Conservation (phyloP, 2,113 vertebrate species). For the Conger conger region DNA sequence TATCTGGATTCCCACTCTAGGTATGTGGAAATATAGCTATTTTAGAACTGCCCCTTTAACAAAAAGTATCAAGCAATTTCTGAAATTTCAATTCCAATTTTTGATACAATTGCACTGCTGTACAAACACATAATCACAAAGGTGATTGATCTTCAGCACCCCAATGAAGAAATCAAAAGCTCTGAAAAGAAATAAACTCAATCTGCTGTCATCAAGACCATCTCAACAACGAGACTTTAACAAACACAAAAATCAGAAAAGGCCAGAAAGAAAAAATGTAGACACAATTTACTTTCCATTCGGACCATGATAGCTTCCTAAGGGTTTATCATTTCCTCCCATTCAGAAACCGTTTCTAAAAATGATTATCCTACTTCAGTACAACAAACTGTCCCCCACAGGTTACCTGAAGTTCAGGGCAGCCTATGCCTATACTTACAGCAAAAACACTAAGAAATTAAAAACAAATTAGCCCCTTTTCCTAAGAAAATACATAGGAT, state of each 20-base stretch:
- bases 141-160: neutral
- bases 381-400: neutral
- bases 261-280: neutral
- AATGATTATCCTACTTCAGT: neutral
- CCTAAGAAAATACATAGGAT: no score
- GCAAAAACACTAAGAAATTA: neutral
- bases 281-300: neutral
- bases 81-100: neutral
- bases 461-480: neutral
- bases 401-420: neutral
- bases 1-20: no score
- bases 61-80: neutral
- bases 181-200: neutral
- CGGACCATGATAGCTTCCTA: neutral
- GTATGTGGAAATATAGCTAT: no score
- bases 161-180: neutral
- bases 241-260: no score
- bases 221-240: no score
- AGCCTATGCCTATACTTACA: neutral
- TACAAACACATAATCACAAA: no score
- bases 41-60: no score
- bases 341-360: neutral
- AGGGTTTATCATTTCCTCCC: neutral
- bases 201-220: no score
- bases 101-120: neutral